Evolutionary conservation across 30 jellyfish, hydroid and myxozoan species (phyloP), one percentile per base, ranked within the genome.

Genomic region (Calvadosia cruxmelitensis): DNA sequence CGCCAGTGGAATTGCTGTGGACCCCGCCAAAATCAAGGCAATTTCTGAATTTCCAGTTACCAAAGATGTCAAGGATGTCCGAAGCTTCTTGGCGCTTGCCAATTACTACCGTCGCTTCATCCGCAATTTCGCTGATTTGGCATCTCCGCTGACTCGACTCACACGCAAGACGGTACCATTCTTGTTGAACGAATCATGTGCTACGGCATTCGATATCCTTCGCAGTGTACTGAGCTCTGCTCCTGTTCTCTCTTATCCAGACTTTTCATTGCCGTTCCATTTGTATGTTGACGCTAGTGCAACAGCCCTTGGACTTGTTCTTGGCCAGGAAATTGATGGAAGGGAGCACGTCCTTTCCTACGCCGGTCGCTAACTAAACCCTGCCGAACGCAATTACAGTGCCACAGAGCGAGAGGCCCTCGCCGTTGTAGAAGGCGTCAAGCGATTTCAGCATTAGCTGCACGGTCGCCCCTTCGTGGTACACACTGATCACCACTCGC

Each of bases 271-370:
- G 50, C 89, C 89, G 28, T 77, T 67, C 49, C 75, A 77, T 34
- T 64, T 77, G 30, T 31, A 67, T 33, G 63, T 73, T 1, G 85
- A 80, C 65, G 86, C 85, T n/a, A 72, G 79, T 15, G 78, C 52
- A 33, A 20, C 71, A 24, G 93, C 83, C 29, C 53, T 80, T 15
- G 93, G 93, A 10, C 76, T 75, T 49, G 86, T 71, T 26, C 76
- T 80, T 13, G 71, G 75, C 12, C 76, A 80, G 71, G 2, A 3
- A 12, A 69, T 63, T 33, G 29, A n/a, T 31, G 24, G 66, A 34
- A 29, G 10, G 12, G 92, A 78, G 48, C 75, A 66, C 28, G 85
- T 72, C 0, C 24, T 80, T 26, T 48, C 78, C 7, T 72, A 80
- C 63, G 86, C 81, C 1, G 71, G 85, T 63, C 53, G 80, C 27